Evolutionary conservation across 2,113 vertebrate species (phyloP).

Genomic region (Brachirus orientalis): DNA sequence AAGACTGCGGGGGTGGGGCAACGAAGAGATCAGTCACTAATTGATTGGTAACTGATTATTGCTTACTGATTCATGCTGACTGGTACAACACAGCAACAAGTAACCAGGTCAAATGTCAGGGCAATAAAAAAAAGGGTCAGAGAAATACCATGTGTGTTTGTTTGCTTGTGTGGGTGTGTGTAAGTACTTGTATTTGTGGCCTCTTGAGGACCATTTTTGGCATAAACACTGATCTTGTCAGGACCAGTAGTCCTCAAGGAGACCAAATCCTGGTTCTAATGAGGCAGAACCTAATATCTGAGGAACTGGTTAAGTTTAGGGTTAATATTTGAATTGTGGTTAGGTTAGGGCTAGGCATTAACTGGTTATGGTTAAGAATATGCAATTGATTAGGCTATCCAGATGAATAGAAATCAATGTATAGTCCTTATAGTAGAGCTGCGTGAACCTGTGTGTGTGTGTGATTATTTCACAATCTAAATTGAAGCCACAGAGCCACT

Average conservation of each 20-base stretch:
- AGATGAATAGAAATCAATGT: no score
- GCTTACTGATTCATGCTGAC: constrained; percentile 12
- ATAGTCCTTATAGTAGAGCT: no score
- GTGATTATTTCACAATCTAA: constrained; percentile 51
- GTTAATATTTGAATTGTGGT: no score
- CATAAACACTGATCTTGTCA: no score
- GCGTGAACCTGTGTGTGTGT: constrained; percentile 46
- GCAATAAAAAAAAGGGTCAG: constrained; percentile 12
- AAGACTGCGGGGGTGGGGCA: constrained; percentile 41
- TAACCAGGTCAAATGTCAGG: background rate
- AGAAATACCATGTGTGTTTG: constrained; percentile 2
- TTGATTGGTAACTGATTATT: constrained; percentile 57
- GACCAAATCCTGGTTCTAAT: no score
- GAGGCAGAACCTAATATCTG: no score
- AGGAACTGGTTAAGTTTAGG: no score
- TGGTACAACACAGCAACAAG: constrained; percentile 3
- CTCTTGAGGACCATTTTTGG: no score
- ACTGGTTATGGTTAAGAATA: no score
- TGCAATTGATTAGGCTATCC: no score
- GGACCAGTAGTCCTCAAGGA: no score
- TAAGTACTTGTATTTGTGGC: constrained; percentile 15
- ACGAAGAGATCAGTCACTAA: constrained; percentile 47
- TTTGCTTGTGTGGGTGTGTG: constrained; percentile 11
- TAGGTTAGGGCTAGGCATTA: background rate
- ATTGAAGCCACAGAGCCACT: constrained; percentile 57